Base-by-base conservation (phyloP, 1,140 invertebrate genomes). In the Hestina assimilis region DNA sequence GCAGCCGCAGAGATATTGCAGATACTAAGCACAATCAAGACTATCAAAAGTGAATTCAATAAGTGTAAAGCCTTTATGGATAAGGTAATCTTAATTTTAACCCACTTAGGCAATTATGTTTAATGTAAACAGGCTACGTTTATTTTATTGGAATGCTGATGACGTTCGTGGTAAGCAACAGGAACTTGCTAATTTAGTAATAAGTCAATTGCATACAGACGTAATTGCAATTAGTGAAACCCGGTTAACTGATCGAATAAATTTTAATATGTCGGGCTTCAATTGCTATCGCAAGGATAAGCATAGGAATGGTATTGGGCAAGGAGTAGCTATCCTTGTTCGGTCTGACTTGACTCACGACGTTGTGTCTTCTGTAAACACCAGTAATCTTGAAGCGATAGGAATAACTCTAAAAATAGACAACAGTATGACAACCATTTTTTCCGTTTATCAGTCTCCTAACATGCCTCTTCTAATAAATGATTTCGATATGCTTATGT, bases 361-460 rank as follows among this genome's bases (percentile, higher is more conserved):
- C 19, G 3, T 45, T 20, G 12, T 28, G 1, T 2, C 20, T 24
- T 4, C n/a, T n/a, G 24, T 24, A 6, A 14, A n/a, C 5, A 33
- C 41, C 11, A 14, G 2, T 11, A 26, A 45, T 12, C 21, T 45
- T 45, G 42, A 45, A n/a, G 24, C 24, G 15, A 28, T 45, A n/a
- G 42, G 11, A 2, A 28, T 45, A 6, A 11, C 1, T 9, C 4
- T 23, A 9, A 28, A 45, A 15, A 5, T 45, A 11, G 8, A n/a
- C 2, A 11, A 11, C 8, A 15, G 8, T 20, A 29, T 21, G 1
- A 4, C 9, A 11, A 19, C 6, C 2, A n/a, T 48, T 2, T n/a
- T 33, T 23, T 48, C 46, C 20, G 29, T 23, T 14, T 48, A 48
- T 9, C 46, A 35, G 17, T 48, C 46, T 1, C 46, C 46, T 26